phyloP scores from a whole-genome alignment of 2,888 invertebrate genomes.

The Furcula furcula region DNA sequence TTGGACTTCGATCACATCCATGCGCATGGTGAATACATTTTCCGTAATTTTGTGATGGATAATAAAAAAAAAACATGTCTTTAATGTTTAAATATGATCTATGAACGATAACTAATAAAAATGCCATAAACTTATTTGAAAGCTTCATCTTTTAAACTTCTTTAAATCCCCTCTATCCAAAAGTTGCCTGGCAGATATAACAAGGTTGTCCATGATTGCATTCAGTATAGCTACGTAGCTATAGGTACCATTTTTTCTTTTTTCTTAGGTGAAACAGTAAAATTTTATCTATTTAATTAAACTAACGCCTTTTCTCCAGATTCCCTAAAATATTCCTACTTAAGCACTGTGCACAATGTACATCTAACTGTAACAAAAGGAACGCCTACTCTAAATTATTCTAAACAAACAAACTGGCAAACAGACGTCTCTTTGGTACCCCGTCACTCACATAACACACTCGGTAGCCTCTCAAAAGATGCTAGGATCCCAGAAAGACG shows the following conservation, averaged over 20 bases:
- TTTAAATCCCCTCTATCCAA: too few relatives aligned
- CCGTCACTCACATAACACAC: constrained; percentile 66
- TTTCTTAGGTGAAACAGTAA: not conserved
- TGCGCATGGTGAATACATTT: too few relatives aligned
- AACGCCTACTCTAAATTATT: constrained; percentile 20
- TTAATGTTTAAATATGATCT: too few relatives aligned
- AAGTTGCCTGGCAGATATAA: too few relatives aligned
- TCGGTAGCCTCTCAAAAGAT: constrained; percentile 60
- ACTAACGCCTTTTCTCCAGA: too few relatives aligned
- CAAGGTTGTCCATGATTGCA: not conserved
- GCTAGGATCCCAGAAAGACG: constrained; percentile 45
- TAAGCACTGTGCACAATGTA: too few relatives aligned
- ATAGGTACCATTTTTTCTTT: not conserved
- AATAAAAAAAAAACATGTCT: too few relatives aligned
- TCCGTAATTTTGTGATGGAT: too few relatives aligned
- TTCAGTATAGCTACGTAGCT: not conserved
- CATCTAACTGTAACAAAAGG: constrained; percentile 10
- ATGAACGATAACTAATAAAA: not conserved
- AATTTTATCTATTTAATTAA: too few relatives aligned
- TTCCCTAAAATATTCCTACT: too few relatives aligned
- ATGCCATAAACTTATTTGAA: not conserved
- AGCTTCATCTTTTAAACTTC: too few relatives aligned
- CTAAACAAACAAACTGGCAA: constrained; percentile 30
- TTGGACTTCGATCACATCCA: too few relatives aligned
- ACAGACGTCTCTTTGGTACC: constrained; percentile 31